Evolutionary conservation across 2,797 vertebrate species (phyloP).

Genomic region (Chelonia mydas): DNA sequence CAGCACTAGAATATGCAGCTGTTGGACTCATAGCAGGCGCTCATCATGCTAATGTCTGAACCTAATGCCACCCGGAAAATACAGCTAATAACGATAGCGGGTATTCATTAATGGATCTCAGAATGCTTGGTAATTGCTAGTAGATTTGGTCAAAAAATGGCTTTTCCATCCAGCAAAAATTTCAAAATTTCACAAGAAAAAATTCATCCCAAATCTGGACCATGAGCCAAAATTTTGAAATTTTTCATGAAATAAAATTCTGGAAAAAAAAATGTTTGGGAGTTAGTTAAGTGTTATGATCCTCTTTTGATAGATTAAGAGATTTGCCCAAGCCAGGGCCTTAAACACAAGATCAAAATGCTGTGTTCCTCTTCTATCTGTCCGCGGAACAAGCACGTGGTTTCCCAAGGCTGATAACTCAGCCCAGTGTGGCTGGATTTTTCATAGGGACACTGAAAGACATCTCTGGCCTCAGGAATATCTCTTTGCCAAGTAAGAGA

Average conservation of each 20-base stretch:
- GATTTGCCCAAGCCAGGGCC: accelerated
- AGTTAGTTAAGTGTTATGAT: background rate
- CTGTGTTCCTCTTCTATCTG: accelerated
- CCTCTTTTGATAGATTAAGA: accelerated
- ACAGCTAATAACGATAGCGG: accelerated
- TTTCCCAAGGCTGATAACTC: background rate
- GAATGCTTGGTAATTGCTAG: background rate
- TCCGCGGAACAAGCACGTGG: accelerated
- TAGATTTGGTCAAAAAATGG: too few species aligned
- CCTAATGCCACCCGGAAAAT: background rate
- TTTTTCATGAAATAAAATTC: too few species aligned
- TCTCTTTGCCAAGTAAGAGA: accelerated
- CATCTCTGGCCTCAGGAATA: accelerated
- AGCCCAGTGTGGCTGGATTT: background rate
- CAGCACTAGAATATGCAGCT: background rate
- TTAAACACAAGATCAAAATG: background rate
- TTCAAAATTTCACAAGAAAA: too few species aligned
- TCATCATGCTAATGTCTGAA: background rate
- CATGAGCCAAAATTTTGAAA: too few species aligned
- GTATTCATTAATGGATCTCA: background rate
- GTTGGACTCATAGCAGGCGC: too few species aligned
- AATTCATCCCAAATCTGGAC: too few species aligned
- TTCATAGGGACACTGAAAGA: background rate
- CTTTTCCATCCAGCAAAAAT: too few species aligned
- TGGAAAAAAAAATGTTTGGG: too few species aligned